Percentiles rank a stretch among this genome's conserved stretches.
Evolutionary conservation across 1,140 invertebrate genomes (phyloP).

Genomic region (Magallana ariakensis): DNA sequence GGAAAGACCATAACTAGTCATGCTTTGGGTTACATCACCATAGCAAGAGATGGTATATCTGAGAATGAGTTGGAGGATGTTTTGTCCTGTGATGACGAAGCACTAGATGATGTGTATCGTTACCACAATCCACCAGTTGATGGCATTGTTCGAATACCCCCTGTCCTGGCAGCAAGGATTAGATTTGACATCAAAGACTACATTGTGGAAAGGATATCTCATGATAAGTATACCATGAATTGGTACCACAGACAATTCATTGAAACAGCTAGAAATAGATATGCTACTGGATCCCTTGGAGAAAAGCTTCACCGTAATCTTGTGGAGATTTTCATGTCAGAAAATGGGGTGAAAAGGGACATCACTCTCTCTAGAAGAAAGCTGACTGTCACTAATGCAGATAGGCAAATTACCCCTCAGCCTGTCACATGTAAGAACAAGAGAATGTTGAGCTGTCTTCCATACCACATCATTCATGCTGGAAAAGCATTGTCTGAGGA

Average conservation of each 20-base stretch:
- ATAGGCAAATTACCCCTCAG: constrained; percentile 72
- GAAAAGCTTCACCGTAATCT: constrained; percentile 65
- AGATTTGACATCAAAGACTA: constrained; percentile 85
- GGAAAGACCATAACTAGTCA: constrained; percentile 77
- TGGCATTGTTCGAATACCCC: constrained; percentile 74
- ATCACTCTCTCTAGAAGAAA: constrained; percentile 67
- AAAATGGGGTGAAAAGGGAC: constrained; percentile 64
- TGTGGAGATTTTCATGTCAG: constrained; percentile 64
- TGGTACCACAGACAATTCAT: constrained; percentile 92
- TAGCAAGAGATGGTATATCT: constrained; percentile 73
- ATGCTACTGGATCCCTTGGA: constrained; percentile 83
- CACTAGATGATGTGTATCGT: constrained; percentile 75
- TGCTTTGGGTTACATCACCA: constrained; percentile 87
- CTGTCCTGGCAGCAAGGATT: constrained; percentile 85
- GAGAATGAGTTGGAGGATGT: constrained; percentile 78
- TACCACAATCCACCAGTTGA: constrained; percentile 76
- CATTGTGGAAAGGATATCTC: constrained; percentile 83
- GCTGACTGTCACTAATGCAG: constrained; percentile 65
- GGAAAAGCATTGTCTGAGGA: constrained; percentile 49
- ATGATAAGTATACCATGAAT: constrained; percentile 88
- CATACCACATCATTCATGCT: constrained; percentile 67
- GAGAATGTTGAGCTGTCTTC: constrained; percentile 70
- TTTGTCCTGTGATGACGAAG: constrained; percentile 77
- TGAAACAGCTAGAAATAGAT: constrained; percentile 93
- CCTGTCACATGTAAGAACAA: constrained; percentile 60